Conservation (phyloP, 30 jellyfish, hydroid and myxozoan species). For the Pseudorhiza aurosa region DNA sequence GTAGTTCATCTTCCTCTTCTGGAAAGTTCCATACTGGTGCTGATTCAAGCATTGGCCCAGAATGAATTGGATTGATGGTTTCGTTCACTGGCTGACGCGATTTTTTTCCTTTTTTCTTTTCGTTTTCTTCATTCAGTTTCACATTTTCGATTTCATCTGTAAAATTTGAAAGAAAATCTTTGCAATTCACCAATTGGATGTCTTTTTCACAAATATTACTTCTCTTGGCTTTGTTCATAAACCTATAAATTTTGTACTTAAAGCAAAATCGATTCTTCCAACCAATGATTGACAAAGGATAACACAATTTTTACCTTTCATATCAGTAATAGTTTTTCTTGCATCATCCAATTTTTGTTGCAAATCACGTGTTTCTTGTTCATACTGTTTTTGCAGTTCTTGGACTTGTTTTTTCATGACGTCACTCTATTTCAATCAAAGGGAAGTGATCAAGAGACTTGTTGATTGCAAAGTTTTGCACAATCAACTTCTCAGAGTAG, state of each 20-base stretch:
- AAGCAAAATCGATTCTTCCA: too few species aligned
- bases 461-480: too few species aligned
- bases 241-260: too few species aligned
- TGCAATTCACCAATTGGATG: too few species aligned
- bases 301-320: conserved; percentile 32
- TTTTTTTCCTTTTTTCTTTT: not conserved
- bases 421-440: conserved; percentile 23
- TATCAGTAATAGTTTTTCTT: conserved; percentile 68
- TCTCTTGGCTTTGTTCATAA: too few species aligned
- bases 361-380: conserved; percentile 65
- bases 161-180: not conserved
- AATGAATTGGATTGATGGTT: conserved; percentile 18
- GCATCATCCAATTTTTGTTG: conserved; percentile 86
- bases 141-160: conserved; percentile 2
- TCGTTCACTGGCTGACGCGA: conserved; percentile 45
- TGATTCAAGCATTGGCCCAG: conserved; percentile 47
- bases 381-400: conserved; percentile 38
- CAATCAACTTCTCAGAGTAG: too few species aligned
- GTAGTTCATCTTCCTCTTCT: conserved; percentile 41
- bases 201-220: too few species aligned
- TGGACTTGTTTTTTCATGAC: conserved; percentile 30
- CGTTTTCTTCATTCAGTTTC: not conserved
- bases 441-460: too few species aligned
- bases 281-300: not conserved
- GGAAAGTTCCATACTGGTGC: conserved; percentile 73